Evolutionary conservation across 2,888 invertebrate species (phyloP).

Genomic region (Drosophila prolongata): DNA sequence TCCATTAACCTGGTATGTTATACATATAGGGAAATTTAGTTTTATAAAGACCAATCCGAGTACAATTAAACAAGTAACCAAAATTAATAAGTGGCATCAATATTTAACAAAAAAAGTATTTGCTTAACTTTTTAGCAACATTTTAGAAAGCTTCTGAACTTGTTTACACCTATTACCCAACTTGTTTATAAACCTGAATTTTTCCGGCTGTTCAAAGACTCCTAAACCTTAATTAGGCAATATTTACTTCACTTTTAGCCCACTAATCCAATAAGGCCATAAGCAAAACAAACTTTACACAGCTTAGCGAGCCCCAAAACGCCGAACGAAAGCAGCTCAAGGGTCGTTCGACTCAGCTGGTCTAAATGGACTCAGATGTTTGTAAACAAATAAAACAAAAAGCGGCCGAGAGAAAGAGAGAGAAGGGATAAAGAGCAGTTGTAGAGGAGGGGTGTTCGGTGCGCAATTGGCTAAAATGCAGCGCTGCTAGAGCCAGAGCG

Average conservation of each 20-base stretch:
- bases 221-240: constrained; percentile 37
- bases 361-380: constrained; percentile 20
- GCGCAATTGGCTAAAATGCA: constrained; percentile 58
- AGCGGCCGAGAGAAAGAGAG: background rate
- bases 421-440: background rate
- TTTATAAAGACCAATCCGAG: too few relatives aligned
- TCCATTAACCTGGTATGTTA: background rate
- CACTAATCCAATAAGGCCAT: constrained; percentile 43
- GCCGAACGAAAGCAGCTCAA: constrained; percentile 29
- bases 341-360: constrained; percentile 46
- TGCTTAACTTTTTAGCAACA: background rate
- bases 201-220: constrained; percentile 14
- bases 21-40: too few relatives aligned
- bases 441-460: constrained; percentile 1
- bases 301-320: constrained; percentile 20
- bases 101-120: background rate
- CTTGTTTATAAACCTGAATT: background rate
- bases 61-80: too few relatives aligned
- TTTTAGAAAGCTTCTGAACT: constrained; percentile 1
- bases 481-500: constrained; percentile 19
- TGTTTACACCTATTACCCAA: background rate
- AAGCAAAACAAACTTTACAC: constrained; percentile 49
- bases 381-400: constrained; percentile 57
- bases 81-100: too few relatives aligned
- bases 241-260: constrained; percentile 38